phyloP scores from a whole-genome alignment of 2,113 vertebrate species.

The Lycaon pictus region DNA sequence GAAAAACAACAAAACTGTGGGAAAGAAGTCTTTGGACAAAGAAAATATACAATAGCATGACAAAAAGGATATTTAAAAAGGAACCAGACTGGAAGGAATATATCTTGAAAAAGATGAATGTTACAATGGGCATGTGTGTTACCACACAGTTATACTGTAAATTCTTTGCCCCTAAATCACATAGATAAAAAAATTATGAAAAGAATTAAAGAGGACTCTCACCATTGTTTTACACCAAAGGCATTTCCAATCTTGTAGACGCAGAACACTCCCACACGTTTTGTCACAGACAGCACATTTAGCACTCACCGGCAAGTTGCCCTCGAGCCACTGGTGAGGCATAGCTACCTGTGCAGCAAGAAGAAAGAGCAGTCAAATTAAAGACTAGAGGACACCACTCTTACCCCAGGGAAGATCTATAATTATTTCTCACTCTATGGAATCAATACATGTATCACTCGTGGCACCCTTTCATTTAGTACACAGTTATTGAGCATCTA shows the following conservation, averaged over 20 bases:
- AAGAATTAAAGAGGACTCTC: conserved; percentile 60
- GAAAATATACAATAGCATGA: neutral
- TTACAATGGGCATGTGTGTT: fast-evolving
- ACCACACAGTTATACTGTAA: neutral
- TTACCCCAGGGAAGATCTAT: neutral
- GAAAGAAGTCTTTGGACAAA: neutral
- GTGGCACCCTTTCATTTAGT: neutral
- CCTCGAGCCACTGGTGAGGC: conserved; percentile 99
- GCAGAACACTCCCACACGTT: conserved; percentile 97
- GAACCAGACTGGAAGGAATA: neutral
- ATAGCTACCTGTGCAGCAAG: conserved; percentile 92
- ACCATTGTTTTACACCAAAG: conserved; percentile 99
- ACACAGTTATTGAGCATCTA: neutral
- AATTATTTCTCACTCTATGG: neutral
- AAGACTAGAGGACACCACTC: neutral
- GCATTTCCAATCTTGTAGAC: conserved; percentile 98
- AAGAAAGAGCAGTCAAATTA: neutral
- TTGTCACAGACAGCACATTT: conserved; percentile 98
- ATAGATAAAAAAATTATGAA: neutral
- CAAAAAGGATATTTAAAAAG: neutral
- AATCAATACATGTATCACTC: fast-evolving
- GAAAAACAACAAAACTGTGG: neutral
- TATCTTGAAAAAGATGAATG: neutral
- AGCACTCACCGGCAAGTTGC: conserved; percentile 98
- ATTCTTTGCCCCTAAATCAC: neutral